Base-by-base conservation (phyloP, 1,140 invertebrate species). In the Drosophila lacteicornis region DNA sequence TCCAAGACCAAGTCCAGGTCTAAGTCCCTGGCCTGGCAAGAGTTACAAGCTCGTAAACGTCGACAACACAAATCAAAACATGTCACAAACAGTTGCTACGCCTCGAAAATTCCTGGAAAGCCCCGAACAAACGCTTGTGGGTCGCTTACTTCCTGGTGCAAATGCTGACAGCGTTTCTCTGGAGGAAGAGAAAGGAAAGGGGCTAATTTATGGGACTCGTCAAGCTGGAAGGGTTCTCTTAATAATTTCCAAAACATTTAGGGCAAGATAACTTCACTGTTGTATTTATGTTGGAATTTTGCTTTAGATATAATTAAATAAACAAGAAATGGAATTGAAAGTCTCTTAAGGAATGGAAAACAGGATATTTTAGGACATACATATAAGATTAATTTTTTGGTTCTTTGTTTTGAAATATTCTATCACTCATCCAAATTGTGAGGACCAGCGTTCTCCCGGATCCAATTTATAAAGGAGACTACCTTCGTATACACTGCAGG, bases 11-110 rank as follows among this genome's bases (percentile, higher is more conserved):
- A 19, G 19, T 56, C 55, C 22, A 40, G 17, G 62, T 15, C 40
- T 6, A 22, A 25, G 38, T 49, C n/a, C 25, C 30, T 22, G 36
- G 22, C 47, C 38, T 17, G 50, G 42, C 46, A 65, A 56, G 66
- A 79, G 66, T 76, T 77, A 80, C 82, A 82, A 69, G 86, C 85
- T 81, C 85, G 82, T 91, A 90, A 90, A 90, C 75, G 82, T 88
- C 82, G 79, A 78, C 82, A 77, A 90, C 85, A 90, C 85, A 90
- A 90, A 90, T 90, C 85, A 90, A 90, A 88, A 90, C 79, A 85
- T 90, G 85, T 90, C 85, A 90, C 86, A 90, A 90, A 91, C 85
- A 91, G 85, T 90, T 90, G 81, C 85, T 88, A 90, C 85, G 85
- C 85, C 85, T 88, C 62, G 70, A 79, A 88, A 88, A 88, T 88